Evolutionary conservation across 2,797 vertebrate genomes (phyloP).

Genomic region (Pipistrellus kuhlii): DNA sequence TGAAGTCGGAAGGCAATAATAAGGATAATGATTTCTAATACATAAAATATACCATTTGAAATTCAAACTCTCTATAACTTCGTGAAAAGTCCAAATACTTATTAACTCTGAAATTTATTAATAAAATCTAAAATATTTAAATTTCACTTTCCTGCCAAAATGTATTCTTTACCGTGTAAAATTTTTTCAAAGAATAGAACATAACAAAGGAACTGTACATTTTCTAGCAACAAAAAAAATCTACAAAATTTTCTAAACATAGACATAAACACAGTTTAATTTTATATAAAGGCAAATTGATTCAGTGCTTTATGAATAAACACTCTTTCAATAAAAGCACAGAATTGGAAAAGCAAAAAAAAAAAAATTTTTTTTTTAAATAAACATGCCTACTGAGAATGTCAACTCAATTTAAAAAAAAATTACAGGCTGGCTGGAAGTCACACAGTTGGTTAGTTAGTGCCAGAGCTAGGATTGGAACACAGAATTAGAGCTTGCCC

Average conservation of each 20-base stretch:
- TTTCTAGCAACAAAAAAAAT: slow-evolving; percentile 34
- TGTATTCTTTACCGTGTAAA: neutral
- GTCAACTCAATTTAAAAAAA: slow-evolving; percentile 10
- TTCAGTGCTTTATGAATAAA: neutral
- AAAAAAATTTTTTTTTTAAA: neutral
- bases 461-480: neutral
- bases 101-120: slow-evolving; percentile 28
- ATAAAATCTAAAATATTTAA: slow-evolving; percentile 9
- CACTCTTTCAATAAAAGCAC: slow-evolving; percentile 2
- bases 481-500: neutral
- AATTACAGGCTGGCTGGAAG: neutral
- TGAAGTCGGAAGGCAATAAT: neutral
- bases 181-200: neutral
- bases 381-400: neutral
- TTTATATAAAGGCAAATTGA: slow-evolving; percentile 28
- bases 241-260: neutral
- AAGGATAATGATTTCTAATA: slow-evolving; percentile 32
- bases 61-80: slow-evolving; percentile 16
- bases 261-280: slow-evolving; percentile 9
- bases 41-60: neutral
- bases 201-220: neutral
- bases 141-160: slow-evolving; percentile 43
- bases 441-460: neutral
- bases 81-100: slow-evolving; percentile 7
- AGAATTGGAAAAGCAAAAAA: neutral